phyloP scores from a whole-genome alignment of 2,888 invertebrate genomes.

The Harmothoe impar region DNA sequence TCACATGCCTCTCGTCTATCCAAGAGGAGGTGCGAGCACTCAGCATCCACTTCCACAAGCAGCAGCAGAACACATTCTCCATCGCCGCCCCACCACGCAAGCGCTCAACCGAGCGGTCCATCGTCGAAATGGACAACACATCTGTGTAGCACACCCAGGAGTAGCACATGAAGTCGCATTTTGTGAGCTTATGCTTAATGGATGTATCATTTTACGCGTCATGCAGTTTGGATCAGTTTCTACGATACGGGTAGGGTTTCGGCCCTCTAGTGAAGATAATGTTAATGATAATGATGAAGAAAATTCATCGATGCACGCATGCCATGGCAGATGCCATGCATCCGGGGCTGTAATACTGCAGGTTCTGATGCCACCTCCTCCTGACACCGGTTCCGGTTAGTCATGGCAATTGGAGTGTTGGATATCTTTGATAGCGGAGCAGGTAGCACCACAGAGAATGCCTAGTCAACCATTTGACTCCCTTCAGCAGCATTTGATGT shows the following conservation, averaged over 20 bases:
- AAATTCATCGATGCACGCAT: conserved; percentile 13
- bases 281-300: too few species aligned
- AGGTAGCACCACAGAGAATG: too few species aligned
- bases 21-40: conserved; percentile 79
- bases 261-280: not conserved
- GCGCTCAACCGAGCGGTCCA: conserved; percentile 25
- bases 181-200: too few species aligned
- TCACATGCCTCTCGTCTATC: conserved; percentile 82
- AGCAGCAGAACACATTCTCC: conserved; percentile 43
- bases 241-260: conserved; percentile 41
- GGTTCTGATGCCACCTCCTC: not conserved
- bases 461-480: too few species aligned
- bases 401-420: not conserved
- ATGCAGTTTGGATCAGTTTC: not conserved
- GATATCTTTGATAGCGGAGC: not conserved
- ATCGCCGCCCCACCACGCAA: conserved; percentile 43
- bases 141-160: conserved; percentile 19
- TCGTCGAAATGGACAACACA: conserved; percentile 61
- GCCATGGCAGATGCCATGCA: not conserved
- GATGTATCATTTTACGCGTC: too few species aligned
- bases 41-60: conserved; percentile 54
- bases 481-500: too few species aligned
- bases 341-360: conserved; percentile 45
- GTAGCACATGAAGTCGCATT: not conserved
- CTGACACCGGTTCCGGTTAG: not conserved